Percentiles rank a stretch among this genome's conserved stretches.
Conservation (phyloP, 2,888 invertebrate species). For the Chloromyia formosa region DNA sequence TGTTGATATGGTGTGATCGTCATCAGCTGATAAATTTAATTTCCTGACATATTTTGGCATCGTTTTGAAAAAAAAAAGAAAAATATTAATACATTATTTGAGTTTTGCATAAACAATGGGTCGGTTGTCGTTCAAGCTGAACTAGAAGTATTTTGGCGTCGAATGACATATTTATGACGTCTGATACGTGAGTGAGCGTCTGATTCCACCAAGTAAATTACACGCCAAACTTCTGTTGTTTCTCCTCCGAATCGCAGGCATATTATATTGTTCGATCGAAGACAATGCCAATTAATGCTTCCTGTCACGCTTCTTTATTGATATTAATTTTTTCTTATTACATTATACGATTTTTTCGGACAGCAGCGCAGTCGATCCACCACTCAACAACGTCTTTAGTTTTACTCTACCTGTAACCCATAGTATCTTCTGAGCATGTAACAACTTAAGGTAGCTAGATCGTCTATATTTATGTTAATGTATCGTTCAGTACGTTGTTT, state of each 20-base stretch:
- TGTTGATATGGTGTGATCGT: slow-evolving; percentile 23
- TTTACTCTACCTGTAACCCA: too few species aligned
- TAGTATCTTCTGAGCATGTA: not conserved
- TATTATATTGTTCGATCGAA: slow-evolving; percentile 1
- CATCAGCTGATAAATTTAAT: slow-evolving; percentile 41
- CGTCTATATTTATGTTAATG: slow-evolving; percentile 1
- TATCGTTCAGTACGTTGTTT: not conserved
- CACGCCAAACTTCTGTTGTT: not conserved
- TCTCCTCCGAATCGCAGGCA: too few species aligned
- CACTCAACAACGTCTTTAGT: not conserved
- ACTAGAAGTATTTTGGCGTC: slow-evolving; percentile 39
- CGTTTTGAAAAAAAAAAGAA: slow-evolving; percentile 29
- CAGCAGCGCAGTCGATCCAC: not conserved
- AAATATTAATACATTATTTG: slow-evolving; percentile 8
- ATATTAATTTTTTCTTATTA: slow-evolving; percentile 26
- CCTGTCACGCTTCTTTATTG: slow-evolving; percentile 53
- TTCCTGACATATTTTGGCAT: slow-evolving; percentile 42
- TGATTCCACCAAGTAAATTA: not conserved
- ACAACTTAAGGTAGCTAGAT: too few species aligned
- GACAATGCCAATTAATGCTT: slow-evolving; percentile 52
- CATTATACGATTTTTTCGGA: slow-evolving; percentile 24
- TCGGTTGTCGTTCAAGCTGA: not conserved
- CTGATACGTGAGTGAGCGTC: slow-evolving; percentile 43
- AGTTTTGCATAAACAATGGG: slow-evolving; percentile 18
- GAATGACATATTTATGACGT: slow-evolving; percentile 50